Evolutionary conservation across 2,888 invertebrate genomes (phyloP).

Genomic region (Machimus atricapillus): DNA sequence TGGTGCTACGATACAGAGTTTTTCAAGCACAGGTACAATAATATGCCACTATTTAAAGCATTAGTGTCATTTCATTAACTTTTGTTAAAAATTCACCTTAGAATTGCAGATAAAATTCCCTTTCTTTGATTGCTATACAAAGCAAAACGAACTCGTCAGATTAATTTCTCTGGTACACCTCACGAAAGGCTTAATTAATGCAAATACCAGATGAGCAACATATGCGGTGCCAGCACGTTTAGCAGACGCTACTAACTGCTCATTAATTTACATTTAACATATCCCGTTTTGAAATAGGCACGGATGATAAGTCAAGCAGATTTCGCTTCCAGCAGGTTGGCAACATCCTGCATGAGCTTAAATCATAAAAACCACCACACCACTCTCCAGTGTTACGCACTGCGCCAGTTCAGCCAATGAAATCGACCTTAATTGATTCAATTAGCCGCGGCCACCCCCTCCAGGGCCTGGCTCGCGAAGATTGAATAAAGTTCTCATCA

Average conservation of each 20-base stretch:
- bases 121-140: background rate
- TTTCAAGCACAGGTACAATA: background rate
- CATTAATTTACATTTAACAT: background rate
- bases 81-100: background rate
- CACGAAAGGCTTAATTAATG: background rate
- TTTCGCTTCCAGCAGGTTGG: background rate
- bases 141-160: background rate
- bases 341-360: background rate
- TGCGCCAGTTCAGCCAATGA: background rate
- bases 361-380: background rate
- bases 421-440: constrained; percentile 22
- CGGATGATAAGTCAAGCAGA: background rate
- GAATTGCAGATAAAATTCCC: background rate
- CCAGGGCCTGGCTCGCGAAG: background rate
- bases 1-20: background rate
- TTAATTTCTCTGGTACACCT: background rate
- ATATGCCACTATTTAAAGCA: background rate
- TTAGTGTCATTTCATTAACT: background rate
- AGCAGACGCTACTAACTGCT: background rate
- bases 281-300: background rate
- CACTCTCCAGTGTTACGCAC: background rate
- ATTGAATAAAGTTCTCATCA: background rate
- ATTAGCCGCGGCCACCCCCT: background rate
- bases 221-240: background rate
- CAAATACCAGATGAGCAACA: background rate